These are phyloP conservation scores for Myioborus miniatus DNA, from an alignment of 2,797 vertebrate genomes.

Conservation along the genomic window DNA sequence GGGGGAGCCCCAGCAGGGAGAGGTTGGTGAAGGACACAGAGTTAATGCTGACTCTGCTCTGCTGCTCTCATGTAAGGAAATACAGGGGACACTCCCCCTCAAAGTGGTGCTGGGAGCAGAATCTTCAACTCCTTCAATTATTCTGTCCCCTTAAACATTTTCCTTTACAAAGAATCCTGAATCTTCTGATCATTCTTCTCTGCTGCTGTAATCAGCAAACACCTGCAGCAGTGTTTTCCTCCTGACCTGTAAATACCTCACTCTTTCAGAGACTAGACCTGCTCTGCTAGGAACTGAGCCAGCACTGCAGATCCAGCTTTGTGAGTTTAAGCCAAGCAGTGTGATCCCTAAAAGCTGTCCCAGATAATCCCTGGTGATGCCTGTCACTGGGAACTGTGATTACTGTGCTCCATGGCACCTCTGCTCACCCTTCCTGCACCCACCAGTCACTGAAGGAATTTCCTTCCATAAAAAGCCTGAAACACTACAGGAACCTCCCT, in stretches of 20 bases:
- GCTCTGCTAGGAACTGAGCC: not conserved
- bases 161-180: not conserved
- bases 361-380: not conserved
- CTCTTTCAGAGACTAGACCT: not conserved
- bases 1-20: not conserved
- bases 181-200: not conserved
- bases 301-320: not conserved
- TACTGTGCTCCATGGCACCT: not conserved
- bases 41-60: not conserved
- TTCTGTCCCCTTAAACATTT: not conserved
- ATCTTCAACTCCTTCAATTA: not conserved
- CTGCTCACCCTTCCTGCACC: not conserved
- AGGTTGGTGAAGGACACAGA: not conserved
- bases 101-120: not conserved
- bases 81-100: not conserved
- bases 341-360: not conserved
- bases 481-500: not conserved
- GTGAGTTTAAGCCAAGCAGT: not conserved
- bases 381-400: not conserved
- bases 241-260: not conserved
- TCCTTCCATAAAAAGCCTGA: not conserved
- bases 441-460: accelerated
- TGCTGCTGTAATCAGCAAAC: not conserved
- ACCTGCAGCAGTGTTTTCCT: not conserved
- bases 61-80: not conserved